Percentiles rank a stretch among this genome's conserved stretches.
These are phyloP conservation scores for Pogoniulus pusillus DNA, from an alignment of 2,797 vertebrate species.

Conservation along the genomic window DNA sequence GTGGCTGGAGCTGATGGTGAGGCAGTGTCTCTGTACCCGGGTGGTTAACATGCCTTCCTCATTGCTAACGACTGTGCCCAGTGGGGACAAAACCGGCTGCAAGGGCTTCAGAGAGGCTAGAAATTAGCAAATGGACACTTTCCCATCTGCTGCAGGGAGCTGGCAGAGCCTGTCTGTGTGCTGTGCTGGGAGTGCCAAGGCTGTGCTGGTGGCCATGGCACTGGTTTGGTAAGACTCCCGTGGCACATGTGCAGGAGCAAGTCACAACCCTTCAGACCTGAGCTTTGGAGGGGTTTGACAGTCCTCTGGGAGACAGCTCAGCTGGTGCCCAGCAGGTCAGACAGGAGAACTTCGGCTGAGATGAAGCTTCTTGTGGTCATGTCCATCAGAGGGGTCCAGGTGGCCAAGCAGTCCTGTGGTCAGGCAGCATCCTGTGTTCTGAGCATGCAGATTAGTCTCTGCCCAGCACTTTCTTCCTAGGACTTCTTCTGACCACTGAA, in stretches of 20 bases:
- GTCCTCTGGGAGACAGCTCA: neutral
- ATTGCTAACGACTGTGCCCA: neutral
- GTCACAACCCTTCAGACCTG: neutral
- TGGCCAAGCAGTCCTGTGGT: neutral
- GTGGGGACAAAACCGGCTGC: constrained; percentile 26
- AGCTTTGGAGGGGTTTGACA: neutral
- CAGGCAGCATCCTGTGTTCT: neutral
- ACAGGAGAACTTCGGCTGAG: neutral
- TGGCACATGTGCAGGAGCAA: neutral
- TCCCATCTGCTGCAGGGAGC: neutral
- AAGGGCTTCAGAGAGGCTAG: constrained; percentile 35
- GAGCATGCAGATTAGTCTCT: neutral
- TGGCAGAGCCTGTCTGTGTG: neutral
- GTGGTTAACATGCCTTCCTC: constrained; percentile 56
- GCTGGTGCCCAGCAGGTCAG: neutral
- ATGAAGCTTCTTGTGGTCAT: neutral
- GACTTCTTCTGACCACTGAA: neutral
- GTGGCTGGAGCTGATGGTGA: neutral
- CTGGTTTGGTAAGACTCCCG: neutral
- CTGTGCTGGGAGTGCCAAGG: neutral
- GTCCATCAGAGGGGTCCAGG: neutral
- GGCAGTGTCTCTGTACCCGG: constrained; percentile 1
- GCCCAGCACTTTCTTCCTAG: neutral
- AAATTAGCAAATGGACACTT: constrained; percentile 14
- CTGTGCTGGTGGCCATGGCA: no score